These are phyloP conservation scores for Heliothis virescens DNA, from an alignment of 1,140 invertebrate species.

Conservation along the genomic window DNA sequence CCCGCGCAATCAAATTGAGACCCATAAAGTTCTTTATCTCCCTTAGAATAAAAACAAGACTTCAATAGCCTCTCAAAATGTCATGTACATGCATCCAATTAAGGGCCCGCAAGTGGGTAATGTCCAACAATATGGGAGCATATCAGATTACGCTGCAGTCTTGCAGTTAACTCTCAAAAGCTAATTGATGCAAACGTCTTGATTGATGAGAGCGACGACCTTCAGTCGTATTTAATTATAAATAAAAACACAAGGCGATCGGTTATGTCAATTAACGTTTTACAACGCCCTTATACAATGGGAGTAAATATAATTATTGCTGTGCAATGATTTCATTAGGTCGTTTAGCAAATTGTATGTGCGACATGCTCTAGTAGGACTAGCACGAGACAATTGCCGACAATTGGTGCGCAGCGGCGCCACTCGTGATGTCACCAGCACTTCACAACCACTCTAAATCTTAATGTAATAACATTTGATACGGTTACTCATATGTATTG, in stretches of 20 bases:
- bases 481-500: conserved; percentile 21
- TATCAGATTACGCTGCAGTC: conserved; percentile 72
- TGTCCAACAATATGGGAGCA: conserved; percentile 53
- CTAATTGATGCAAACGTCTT: conserved; percentile 80
- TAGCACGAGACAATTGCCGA: conserved; percentile 75
- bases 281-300: conserved; percentile 62
- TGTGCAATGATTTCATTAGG: conserved; percentile 64
- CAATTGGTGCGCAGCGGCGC: conserved; percentile 78
- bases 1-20: conserved; percentile 16
- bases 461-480: conserved; percentile 45
- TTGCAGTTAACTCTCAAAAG: conserved; percentile 65
- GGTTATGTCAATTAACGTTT: conserved; percentile 55
- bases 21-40: conserved; percentile 34
- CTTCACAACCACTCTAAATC: conserved; percentile 45
- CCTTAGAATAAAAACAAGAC: conserved; percentile 24
- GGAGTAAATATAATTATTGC: conserved; percentile 61
- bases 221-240: conserved; percentile 57
- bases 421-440: conserved; percentile 74
- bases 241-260: conserved; percentile 52
- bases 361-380: conserved; percentile 40
- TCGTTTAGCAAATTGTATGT: conserved; percentile 57
- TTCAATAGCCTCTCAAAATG: conserved; percentile 54
- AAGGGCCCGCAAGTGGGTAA: conserved; percentile 61
- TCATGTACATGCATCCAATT: conserved; percentile 62
- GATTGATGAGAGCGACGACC: conserved; percentile 76